Evolutionary conservation across 1,140 invertebrate species (phyloP), one percentile per base, ranked within the genome.

Genomic region (Stegodyphus dumicola): DNA sequence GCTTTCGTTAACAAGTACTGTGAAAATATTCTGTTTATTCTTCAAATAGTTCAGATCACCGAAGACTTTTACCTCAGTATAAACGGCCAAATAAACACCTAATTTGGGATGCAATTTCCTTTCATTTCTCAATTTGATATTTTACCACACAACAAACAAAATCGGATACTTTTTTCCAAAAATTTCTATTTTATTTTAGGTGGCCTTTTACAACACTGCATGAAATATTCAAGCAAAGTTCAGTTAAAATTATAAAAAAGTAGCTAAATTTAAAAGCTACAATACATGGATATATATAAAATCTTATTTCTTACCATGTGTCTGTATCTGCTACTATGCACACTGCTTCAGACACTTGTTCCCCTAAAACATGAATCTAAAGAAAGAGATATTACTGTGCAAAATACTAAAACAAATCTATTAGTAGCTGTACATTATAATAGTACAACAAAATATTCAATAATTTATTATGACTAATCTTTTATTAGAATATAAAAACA

Each of bases 251-350:
- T 2, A 15, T 67, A 15, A 67, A 5, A 60, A 1, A 33, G 33
- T 33, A 33, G 33, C 33, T 33, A 33, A 33, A 33, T 33, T 33
- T 33, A 60, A 60, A 60, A 60, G 1, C 56, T 60, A 15, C 56
- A 11, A 5, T 52, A 52, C 0, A 73, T 73, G 33, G 11, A 53
- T 53, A 54, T 53, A 78, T 17, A 78, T 64, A 13, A 73, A 87
- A 18, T n/a, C n/a, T n/a, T 71, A 9, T 75, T 74, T 92, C 92
- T 91, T 92, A 95, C 95, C 96, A 97, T 33, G 93, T 94, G 88
- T 96, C 95, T 86, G 94, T 94, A 89, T 97, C 94, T 0, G 95
- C 96, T 54, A 97, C 90, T 88, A 98, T 94, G 87, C 95, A 96
- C 10, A 96, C 92, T 84, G 95, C 93, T 90, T 96, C 95, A 15